Base-by-base conservation (phyloP, 1,140 invertebrate species). In the Anastatus disparis region DNA sequence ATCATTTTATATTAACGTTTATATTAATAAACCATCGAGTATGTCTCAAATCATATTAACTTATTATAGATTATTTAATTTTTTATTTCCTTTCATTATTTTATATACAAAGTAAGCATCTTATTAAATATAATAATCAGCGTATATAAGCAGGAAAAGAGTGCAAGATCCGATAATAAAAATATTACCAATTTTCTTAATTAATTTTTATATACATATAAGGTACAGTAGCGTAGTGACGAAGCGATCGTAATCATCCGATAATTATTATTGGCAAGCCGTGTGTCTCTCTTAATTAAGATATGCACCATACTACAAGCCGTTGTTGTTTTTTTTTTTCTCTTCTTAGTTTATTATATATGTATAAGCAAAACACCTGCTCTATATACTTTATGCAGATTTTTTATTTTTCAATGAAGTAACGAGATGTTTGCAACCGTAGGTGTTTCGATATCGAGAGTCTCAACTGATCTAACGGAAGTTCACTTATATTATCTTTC, bases 391-490 rank as follows among this genome's bases (percentile, higher is more conserved):
- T 27, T 35, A 20, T 42, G 17, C 8, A 26, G 26, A 4, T 24
- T n/a, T n/a, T 4, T 6, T 4, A 35, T 35, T 6, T 53, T 64
- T 40, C 61, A 56, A 55, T 53, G 22, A 64, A 40, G 53, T 56
- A 64, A 70, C 50, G 61, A 64, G 52, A 64, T 53, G n/a, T 29
- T 2, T 22, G 24, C 10, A n/a, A n/a, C 17, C 31, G 58, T 2
- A 13, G 26, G 35, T 53, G 17, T 22, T 68, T n/a, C n/a, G 29
- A 70, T 79, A 79, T 78, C 77, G 79, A 79, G 74, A 76, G 75
- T 72, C 68, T 66, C 42, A 74, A 68, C 72, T 73, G 70, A 70
- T 70, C 59, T 46, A 63, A 48, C 38, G 40, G 29, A 63, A 48
- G 40, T 64, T 42, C 26, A 22, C 27, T 55, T 12, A n/a, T n/a